These are phyloP conservation scores for Melanostigma gelatinosum DNA, from an alignment of 2,113 vertebrate genomes.

Conservation along the genomic window DNA sequence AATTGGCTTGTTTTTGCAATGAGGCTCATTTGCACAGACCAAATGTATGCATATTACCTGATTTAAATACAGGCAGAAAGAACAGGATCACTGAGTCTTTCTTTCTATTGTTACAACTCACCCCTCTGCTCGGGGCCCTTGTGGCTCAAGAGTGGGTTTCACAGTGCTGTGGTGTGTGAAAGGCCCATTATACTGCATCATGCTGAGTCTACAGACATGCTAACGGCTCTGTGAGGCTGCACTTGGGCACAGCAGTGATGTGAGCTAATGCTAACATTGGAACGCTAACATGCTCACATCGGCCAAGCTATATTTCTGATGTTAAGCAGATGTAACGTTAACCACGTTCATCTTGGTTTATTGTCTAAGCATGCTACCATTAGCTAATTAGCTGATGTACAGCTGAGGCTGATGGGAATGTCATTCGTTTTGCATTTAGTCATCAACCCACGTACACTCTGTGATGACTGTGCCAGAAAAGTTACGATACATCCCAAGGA, in stretches of 20 bases:
- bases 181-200: too few species aligned
- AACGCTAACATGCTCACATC: not conserved
- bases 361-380: not conserved
- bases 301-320: not conserved
- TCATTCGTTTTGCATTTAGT: not conserved
- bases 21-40: not conserved
- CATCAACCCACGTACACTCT: not conserved
- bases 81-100: not conserved
- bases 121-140: too few species aligned
- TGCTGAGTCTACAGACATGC: too few species aligned
- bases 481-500: not conserved
- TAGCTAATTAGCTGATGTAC: not conserved
- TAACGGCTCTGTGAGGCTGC: not conserved
- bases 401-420: conserved; percentile 1
- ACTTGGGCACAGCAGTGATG: not conserved
- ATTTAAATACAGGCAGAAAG: not conserved
- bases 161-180: too few species aligned
- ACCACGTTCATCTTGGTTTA: not conserved
- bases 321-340: not conserved
- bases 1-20: not conserved
- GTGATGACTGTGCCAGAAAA: not conserved
- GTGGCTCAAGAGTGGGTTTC: too few species aligned
- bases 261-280: not conserved
- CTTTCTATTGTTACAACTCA: too few species aligned
- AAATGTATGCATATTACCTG: not conserved